These are phyloP conservation scores for Campaea margaritaria DNA, from an alignment of 2,888 invertebrate genomes.

Conservation along the genomic window DNA sequence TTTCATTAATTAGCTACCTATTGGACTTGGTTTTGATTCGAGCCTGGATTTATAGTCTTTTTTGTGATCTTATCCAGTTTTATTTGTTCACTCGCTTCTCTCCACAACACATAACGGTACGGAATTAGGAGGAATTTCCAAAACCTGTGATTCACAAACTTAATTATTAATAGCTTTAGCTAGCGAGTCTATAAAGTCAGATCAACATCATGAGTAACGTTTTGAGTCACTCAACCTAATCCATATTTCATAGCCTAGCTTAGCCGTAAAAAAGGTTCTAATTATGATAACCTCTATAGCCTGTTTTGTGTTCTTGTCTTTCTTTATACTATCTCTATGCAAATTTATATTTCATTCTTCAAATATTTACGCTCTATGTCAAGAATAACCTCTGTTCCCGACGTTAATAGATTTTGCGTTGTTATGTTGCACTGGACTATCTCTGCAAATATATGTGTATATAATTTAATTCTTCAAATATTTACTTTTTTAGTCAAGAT, in stretches of 20 bases:
- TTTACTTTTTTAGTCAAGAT: not conserved
- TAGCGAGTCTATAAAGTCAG: constrained; percentile 25
- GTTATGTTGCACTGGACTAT: too few species aligned
- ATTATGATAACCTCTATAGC: constrained; percentile 27
- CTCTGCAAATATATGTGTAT: too few species aligned
- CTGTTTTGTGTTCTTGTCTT: not conserved
- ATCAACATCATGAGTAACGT: constrained; percentile 38
- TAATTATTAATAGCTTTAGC: constrained; percentile 27
- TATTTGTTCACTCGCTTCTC: not conserved
- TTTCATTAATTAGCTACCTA: too few species aligned
- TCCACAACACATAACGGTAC: not conserved
- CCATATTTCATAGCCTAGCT: constrained; percentile 10
- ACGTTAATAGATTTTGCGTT: too few species aligned
- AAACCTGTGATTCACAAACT: constrained; percentile 29
- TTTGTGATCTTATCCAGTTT: not conserved
- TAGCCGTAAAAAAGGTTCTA: constrained; percentile 39
- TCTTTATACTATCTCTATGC: not conserved
- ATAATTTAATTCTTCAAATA: not conserved
- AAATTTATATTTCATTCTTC: not conserved
- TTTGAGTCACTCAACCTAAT: constrained; percentile 36
- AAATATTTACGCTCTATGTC: not conserved
- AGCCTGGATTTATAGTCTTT: not conserved
- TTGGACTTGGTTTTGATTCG: too few species aligned
- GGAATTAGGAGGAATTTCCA: not conserved
- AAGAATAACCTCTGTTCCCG: too few species aligned